Evolutionary conservation across 1,140 invertebrate genomes (phyloP).

Genomic region (Procambarus virginalis): DNA sequence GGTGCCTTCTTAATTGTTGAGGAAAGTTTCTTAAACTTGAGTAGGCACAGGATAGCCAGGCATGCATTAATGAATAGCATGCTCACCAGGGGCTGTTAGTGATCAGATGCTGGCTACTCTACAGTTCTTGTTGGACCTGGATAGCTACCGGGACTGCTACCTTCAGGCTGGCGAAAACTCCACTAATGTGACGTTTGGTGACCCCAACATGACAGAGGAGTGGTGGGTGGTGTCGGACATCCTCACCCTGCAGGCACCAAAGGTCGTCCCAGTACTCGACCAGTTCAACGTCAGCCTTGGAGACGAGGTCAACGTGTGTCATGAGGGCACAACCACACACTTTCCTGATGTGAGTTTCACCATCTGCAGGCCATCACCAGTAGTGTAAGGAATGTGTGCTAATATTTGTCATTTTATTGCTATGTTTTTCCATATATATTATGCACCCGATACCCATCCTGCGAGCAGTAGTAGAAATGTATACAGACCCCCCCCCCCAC

Average conservation of each 20-base stretch:
- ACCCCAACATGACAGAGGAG: slow-evolving; percentile 18
- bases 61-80: no score
- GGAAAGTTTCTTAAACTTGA: no score
- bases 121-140: slow-evolving; percentile 56
- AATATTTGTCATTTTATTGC: no score
- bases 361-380: no score
- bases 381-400: no score
- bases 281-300: slow-evolving; percentile 45
- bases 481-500: no score
- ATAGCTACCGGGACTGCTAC: slow-evolving; percentile 50
- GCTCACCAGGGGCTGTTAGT: no score
- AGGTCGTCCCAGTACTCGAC: background rate
- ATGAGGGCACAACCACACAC: slow-evolving; percentile 47
- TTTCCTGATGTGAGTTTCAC: slow-evolving; percentile 57
- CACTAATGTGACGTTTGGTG: background rate
- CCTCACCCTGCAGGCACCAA: slow-evolving; percentile 1
- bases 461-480: no score
- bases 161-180: background rate
- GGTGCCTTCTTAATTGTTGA: no score
- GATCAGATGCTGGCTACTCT: background rate
- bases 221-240: slow-evolving; percentile 4
- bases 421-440: no score
- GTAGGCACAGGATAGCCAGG: no score
- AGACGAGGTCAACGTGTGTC: slow-evolving; percentile 42
- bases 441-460: no score